Conservation (phyloP, 1,140 invertebrate genomes). For the Lordiphosa mommai region DNA sequence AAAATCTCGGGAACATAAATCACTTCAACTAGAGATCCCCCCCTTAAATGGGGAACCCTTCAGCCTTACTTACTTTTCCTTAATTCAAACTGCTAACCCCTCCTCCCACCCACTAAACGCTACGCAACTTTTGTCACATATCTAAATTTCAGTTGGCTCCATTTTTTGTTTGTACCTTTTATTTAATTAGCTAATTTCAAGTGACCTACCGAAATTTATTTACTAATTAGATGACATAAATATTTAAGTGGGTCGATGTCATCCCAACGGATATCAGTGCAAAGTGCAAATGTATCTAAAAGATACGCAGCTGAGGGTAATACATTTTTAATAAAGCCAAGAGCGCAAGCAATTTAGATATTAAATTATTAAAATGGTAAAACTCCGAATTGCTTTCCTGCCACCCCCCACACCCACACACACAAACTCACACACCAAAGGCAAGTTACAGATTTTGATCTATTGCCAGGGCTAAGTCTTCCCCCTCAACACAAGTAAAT, state of each 20-base stretch:
- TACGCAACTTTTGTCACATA: constrained; percentile 50
- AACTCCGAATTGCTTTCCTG: constrained; percentile 9
- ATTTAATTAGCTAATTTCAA: constrained; percentile 66
- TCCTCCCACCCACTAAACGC: neutral
- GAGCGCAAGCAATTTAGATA: constrained; percentile 24
- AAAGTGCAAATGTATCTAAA: constrained; percentile 56
- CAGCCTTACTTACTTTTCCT: neutral
- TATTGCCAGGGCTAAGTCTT: constrained; percentile 34
- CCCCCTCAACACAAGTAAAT: constrained; percentile 34
- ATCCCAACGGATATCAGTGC: constrained; percentile 19
- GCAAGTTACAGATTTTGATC: constrained; percentile 33
- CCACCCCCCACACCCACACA: neutral
- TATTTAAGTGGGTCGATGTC: constrained; percentile 48
- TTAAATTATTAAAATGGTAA: constrained; percentile 49
- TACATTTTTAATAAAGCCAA: constrained; percentile 55
- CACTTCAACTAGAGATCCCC: constrained; percentile 11
- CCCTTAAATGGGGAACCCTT: neutral
- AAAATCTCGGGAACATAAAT: constrained; percentile 38
- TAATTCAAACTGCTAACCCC: neutral
- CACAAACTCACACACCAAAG: neutral
- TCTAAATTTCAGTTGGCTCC: neutral
- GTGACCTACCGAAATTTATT: constrained; percentile 27
- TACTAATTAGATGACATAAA: constrained; percentile 60
- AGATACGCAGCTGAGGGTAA: constrained; percentile 37
- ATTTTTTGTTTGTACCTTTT: constrained; percentile 36